These are phyloP conservation scores for Paradoxurus hermaphroditus DNA, from an alignment of 2,113 vertebrate species.

Conservation along the genomic window DNA sequence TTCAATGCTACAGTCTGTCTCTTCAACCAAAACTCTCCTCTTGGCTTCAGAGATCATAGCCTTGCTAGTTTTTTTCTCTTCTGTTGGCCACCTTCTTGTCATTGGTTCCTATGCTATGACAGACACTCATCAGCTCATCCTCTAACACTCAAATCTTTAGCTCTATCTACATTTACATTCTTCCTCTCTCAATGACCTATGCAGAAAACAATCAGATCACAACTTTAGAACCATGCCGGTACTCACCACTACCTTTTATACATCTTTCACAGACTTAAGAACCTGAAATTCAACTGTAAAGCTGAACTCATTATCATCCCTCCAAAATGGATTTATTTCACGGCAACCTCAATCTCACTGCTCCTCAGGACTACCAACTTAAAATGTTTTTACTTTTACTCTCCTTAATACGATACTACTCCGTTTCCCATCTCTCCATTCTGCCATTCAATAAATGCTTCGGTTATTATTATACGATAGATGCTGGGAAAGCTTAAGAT, in stretches of 20 bases:
- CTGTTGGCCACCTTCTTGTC: background rate
- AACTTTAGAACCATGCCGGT: background rate
- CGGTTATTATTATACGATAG: background rate
- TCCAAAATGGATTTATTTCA: conserved; percentile 3
- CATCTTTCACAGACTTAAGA: background rate
- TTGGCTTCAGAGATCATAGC: background rate
- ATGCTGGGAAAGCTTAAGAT: background rate
- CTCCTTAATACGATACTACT: background rate
- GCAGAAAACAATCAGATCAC: background rate
- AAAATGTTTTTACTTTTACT: background rate
- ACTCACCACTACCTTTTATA: background rate
- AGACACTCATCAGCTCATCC: background rate
- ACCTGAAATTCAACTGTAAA: background rate
- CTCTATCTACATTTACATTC: background rate
- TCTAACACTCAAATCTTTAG: background rate
- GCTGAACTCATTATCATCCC: background rate
- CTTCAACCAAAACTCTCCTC: background rate
- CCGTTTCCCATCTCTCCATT: background rate
- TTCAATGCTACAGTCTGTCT: background rate
- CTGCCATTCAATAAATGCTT: background rate
- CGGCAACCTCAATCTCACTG: background rate
- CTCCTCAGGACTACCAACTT: background rate
- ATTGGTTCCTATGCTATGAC: background rate
- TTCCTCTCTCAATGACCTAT: background rate
- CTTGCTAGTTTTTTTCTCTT: background rate